Evolutionary conservation across 1,140 invertebrate species (phyloP).

Genomic region (Drosophila sp.): DNA sequence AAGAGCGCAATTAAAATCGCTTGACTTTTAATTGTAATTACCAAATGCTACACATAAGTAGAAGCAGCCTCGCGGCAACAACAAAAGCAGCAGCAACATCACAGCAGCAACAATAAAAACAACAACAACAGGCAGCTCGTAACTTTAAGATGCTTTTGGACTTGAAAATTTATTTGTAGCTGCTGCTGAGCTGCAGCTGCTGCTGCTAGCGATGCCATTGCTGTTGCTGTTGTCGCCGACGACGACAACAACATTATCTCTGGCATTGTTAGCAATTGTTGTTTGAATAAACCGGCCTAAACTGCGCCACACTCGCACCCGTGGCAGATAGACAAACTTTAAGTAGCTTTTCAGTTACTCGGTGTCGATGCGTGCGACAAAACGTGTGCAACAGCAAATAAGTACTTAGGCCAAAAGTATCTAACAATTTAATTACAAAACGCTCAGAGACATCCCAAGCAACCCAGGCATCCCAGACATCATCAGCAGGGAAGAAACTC

Average conservation of each 20-base stretch:
- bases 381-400: constrained; percentile 56
- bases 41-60: constrained; percentile 58
- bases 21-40: constrained; percentile 82
- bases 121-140: constrained; percentile 39
- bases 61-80: constrained; percentile 46
- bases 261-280: constrained; percentile 67
- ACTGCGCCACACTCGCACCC: constrained; percentile 22
- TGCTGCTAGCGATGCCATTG: constrained; percentile 18
- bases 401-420: constrained; percentile 27
- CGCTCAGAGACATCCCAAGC: constrained; percentile 12
- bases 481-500: neutral
- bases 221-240: constrained; percentile 36
- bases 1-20: constrained; percentile 69
- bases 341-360: constrained; percentile 77
- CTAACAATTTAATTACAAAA: constrained; percentile 38
- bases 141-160: constrained; percentile 75
- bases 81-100: constrained; percentile 38
- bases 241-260: constrained; percentile 59
- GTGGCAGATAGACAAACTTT: constrained; percentile 57
- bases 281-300: constrained; percentile 77
- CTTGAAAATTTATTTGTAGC: constrained; percentile 73
- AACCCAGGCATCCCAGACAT: no score
- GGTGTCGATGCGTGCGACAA: constrained; percentile 79
- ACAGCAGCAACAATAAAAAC: constrained; percentile 42
- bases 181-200: no score